These are phyloP conservation scores for Eulemur macaco DNA, from an alignment of 2,113 vertebrate genomes.

Conservation along the genomic window DNA sequence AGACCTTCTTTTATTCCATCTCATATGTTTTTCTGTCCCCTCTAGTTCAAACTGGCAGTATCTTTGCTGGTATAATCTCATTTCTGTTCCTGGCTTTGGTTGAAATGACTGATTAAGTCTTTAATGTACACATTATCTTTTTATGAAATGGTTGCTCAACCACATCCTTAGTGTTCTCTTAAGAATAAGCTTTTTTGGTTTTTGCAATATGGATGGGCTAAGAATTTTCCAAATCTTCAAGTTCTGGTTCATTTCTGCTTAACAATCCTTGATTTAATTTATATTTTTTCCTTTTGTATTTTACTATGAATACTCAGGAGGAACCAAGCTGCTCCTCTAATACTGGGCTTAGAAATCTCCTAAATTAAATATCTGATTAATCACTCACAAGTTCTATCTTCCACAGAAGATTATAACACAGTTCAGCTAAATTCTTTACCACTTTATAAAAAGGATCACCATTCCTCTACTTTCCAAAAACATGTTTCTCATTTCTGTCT, in stretches of 20 bases:
- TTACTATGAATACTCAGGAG: not conserved
- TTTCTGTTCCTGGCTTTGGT: not conserved
- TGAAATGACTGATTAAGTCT: not conserved
- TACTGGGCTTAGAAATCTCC: not conserved
- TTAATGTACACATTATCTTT: not conserved
- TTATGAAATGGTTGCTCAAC: not conserved
- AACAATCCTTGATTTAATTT: not conserved
- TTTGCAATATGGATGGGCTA: not conserved
- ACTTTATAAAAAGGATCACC: not conserved
- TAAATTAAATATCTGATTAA: not conserved
- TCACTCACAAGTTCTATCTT: not conserved
- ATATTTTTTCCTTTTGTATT: not conserved
- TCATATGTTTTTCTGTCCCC: not conserved
- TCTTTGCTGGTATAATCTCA: not conserved
- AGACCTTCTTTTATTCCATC: not conserved
- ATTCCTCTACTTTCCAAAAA: not conserved
- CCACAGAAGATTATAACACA: not conserved
- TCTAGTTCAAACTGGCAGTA: not conserved
- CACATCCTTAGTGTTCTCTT: not conserved
- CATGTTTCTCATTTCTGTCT: not conserved
- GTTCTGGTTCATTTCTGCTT: not conserved
- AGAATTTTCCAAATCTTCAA: not conserved
- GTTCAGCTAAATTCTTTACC: not conserved
- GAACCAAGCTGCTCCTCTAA: not conserved
- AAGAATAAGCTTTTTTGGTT: not conserved